Conservation (phyloP, 2,797 vertebrate genomes). For the Artibeus lituratus region DNA sequence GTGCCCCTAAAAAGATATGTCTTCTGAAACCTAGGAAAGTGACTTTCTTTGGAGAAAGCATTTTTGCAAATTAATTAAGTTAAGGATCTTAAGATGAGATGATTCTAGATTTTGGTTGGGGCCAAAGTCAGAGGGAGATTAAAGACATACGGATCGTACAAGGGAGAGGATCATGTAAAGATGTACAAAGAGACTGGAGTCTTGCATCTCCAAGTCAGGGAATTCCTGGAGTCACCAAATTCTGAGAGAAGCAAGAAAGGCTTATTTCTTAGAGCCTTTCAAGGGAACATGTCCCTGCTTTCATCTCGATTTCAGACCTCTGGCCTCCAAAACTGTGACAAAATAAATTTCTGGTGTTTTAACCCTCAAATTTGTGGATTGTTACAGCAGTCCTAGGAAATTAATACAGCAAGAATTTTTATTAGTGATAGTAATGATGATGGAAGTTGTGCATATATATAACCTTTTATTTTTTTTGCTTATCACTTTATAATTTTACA, state of each 20-base stretch:
- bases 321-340: background rate
- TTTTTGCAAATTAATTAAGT: background rate
- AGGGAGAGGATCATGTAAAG: background rate
- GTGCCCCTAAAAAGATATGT: background rate
- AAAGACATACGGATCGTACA: background rate
- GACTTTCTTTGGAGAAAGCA: background rate
- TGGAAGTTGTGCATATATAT: background rate
- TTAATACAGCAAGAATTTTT: background rate
- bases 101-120: background rate
- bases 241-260: background rate
- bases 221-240: background rate
- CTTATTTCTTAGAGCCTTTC: background rate
- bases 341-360: background rate
- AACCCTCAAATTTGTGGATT: background rate
- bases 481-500: background rate
- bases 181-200: background rate
- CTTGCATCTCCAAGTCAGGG: background rate
- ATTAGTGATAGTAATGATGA: background rate
- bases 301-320: background rate
- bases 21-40: background rate
- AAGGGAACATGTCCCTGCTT: background rate
- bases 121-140: background rate
- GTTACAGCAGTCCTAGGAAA: background rate
- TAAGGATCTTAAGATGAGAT: background rate
- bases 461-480: background rate